Base-by-base conservation (phyloP, 2,888 invertebrate genomes). In the Sphecodes monilicornis region DNA sequence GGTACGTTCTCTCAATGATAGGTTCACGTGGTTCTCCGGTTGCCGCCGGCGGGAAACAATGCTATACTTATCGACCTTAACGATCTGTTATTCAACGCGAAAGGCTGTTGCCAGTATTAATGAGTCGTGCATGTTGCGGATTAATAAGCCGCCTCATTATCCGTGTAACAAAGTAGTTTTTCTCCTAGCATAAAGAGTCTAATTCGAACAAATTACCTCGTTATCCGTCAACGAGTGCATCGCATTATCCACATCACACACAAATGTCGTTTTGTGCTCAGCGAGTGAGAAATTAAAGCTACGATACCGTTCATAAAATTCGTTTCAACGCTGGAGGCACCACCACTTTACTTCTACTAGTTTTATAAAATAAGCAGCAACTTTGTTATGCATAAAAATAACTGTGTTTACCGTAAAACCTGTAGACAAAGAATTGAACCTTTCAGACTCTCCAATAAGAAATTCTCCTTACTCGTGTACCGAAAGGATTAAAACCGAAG, bases 1-100 rank as follows among this genome's bases (percentile, higher is more conserved):
- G 75, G 29, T 73, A 71, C 54, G 80, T 80, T 79, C 76, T 85
- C 79, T 69, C 64, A 73, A 84, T 76, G 73, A 80, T 76, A 73
- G 85, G 54, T 74, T 76, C 76, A 82, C 82, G 82, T 76, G 78
- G 78, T 50, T 46, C 66, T n/a, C 41, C 78, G 57, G 68, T 68
- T 32, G 73, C n/a, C 69, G 74, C n/a, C 69, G 60, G 13, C 46
- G 71, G n/a, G 78, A 76, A 84, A 84, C 84, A 84, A 85, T 85
- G 72, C 18, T 18, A 32, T 60, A 79, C 72, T 84, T 84, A 84
- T 85, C 84, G 72, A 41, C 76, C 84, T 76, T 84, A 84, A 85
- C 84, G 84, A 85, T 85, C 84, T 84, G 78, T 85, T 85, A 85
- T 85, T 75, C 84, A 43, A 71, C 72, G 43, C 60, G 75, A 72